Percentiles rank a stretch among this genome's conserved stretches.
These are phyloP conservation scores for Anguilla pacifica DNA, from an alignment of 2,797 vertebrate genomes.

Conservation along the genomic window DNA sequence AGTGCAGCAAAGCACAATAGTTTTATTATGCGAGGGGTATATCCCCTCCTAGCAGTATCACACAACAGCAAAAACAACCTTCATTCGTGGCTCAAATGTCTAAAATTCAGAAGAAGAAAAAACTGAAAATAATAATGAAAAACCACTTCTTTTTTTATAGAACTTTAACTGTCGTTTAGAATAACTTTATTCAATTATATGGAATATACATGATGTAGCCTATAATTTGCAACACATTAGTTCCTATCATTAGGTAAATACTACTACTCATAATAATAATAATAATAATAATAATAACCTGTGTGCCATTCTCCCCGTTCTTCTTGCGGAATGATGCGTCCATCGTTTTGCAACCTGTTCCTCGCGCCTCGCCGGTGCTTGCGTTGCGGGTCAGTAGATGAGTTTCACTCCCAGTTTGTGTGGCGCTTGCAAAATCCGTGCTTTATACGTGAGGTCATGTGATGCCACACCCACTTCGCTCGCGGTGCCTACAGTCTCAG, in stretches of 20 bases:
- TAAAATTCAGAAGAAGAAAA: neutral
- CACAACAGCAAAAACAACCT: neutral
- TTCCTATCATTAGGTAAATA: neutral
- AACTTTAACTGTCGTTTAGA: neutral
- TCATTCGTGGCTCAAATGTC: neutral
- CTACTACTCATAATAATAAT: conserved; percentile 30
- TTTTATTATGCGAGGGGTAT: neutral
- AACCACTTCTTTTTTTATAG: neutral
- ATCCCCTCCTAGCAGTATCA: neutral
- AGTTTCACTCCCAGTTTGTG: conserved; percentile 29
- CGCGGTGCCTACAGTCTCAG: conserved; percentile 32
- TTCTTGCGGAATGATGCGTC: conserved; percentile 64
- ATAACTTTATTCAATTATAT: neutral
- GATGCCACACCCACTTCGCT: conserved; percentile 59
- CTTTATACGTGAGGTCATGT: conserved; percentile 58
- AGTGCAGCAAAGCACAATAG: neutral
- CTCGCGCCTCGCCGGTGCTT: conserved; percentile 8
- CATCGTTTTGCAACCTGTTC: conserved; percentile 57
- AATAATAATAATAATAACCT: conserved; percentile 47
- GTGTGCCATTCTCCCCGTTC: conserved; percentile 54
- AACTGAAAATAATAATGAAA: neutral
- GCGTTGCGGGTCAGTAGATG: conserved; percentile 22
- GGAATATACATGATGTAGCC: neutral
- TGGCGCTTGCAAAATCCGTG: conserved; percentile 44
- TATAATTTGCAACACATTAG: neutral